Percentiles rank a stretch among this genome's conserved stretches.
Evolutionary conservation across 1,140 invertebrate genomes (phyloP).

Genomic region (Drosophila littoralis): DNA sequence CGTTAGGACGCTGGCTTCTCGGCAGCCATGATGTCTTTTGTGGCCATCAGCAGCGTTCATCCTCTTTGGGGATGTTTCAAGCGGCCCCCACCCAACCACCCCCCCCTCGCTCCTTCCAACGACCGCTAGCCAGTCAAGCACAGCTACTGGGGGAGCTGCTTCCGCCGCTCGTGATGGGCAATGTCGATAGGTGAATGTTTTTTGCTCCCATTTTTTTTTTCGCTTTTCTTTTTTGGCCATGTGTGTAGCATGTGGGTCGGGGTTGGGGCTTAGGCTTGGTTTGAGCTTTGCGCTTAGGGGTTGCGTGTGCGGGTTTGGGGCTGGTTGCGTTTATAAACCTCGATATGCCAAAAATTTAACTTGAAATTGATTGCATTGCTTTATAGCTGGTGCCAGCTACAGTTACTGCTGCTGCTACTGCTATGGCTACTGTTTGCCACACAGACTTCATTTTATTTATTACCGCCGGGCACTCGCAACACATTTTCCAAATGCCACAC

Average conservation of each 20-base stretch:
- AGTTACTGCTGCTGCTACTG: conserved; percentile 2
- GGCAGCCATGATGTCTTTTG: conserved; percentile 81
- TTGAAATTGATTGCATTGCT: conserved; percentile 53
- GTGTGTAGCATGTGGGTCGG: neutral
- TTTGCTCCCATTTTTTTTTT: neutral
- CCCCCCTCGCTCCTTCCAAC: neutral
- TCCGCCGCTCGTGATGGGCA: conserved; percentile 27
- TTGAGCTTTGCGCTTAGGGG: neutral
- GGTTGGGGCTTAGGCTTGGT: neutral
- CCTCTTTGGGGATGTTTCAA: conserved; percentile 60
- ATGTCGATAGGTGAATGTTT: conserved; percentile 40
- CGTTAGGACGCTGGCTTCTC: conserved; percentile 68
- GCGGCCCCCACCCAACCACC: no score
- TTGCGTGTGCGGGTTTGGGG: neutral
- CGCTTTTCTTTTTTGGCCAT: conserved; percentile 6
- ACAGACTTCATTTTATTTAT: conserved; percentile 66
- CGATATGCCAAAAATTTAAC: conserved; percentile 55
- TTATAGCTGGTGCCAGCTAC: conserved; percentile 22
- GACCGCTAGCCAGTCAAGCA: neutral
- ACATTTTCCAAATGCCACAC: conserved; percentile 67
- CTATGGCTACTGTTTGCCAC: conserved; percentile 7
- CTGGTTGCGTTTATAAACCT: conserved; percentile 12
- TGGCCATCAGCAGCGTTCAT: conserved; percentile 70
- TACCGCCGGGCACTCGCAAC: conserved; percentile 61
- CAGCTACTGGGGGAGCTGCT: conserved; percentile 25